Evolutionary conservation across 2,113 vertebrate species (phyloP).

Genomic region (Oncorhynchus keta): DNA sequence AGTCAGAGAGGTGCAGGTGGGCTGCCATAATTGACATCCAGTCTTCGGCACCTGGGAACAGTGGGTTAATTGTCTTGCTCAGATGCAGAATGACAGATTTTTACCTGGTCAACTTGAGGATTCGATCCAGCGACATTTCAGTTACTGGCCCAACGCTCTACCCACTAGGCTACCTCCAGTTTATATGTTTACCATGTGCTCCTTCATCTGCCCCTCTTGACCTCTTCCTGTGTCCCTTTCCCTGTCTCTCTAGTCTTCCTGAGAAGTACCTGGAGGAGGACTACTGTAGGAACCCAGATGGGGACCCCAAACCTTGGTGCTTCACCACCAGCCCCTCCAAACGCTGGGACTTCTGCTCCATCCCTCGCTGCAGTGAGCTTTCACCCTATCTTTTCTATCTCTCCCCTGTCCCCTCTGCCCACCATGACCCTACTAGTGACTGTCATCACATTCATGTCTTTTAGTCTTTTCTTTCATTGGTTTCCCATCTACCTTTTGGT

Average conservation of each 20-base stretch:
- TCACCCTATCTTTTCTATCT: background rate
- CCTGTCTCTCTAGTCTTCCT: conserved; percentile 76
- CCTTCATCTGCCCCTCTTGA: too few species aligned
- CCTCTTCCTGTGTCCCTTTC: background rate
- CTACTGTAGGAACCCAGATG: conserved; percentile 94
- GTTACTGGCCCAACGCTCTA: too few species aligned
- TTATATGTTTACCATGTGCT: background rate
- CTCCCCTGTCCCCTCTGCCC: background rate
- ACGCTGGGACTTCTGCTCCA: conserved; percentile 89
- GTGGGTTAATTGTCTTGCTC: too few species aligned
- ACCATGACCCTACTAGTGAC: background rate
- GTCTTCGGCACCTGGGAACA: too few species aligned
- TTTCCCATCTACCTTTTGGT: too few species aligned
- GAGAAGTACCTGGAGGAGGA: conserved; percentile 86
- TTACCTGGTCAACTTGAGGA: too few species aligned
- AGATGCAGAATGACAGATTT: too few species aligned
- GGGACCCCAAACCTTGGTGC: conserved; percentile 90
- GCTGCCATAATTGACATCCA: too few species aligned
- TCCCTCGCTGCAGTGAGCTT: conserved; percentile 84
- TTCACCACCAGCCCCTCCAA: conserved; percentile 80
- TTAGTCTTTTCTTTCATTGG: background rate
- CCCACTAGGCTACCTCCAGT: background rate
- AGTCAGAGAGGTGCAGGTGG: too few species aligned
- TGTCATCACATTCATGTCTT: background rate
- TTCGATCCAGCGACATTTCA: too few species aligned